Conservation (phyloP, 2,888 invertebrate species). For the Alloscopus bannaensis region DNA sequence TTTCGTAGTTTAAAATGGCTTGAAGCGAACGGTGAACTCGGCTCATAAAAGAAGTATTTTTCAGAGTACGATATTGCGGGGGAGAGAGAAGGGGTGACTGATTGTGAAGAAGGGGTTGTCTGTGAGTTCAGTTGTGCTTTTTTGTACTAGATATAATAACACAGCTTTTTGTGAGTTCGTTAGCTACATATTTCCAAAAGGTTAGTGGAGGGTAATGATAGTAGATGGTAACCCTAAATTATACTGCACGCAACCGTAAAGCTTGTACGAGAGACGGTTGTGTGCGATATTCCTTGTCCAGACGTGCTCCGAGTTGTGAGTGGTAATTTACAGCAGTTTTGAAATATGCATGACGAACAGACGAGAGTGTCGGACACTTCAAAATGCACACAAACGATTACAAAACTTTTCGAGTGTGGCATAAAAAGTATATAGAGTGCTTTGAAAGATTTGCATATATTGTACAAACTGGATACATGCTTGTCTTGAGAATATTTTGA, state of each 20-base stretch:
- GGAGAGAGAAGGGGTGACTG: no score
- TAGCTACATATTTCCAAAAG: no score
- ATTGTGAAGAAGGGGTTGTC: neutral
- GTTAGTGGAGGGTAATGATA: no score
- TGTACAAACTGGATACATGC: neutral
- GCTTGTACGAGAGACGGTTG: no score
- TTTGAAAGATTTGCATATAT: neutral
- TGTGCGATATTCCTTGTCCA: no score
- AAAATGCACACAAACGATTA: neutral
- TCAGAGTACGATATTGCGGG: neutral
- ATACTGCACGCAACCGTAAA: no score
- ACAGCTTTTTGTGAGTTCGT: no score
- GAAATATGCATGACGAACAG: neutral
- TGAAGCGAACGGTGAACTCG: no score
- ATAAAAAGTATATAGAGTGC: neutral
- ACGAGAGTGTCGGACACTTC: neutral
- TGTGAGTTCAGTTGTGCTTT: no score
- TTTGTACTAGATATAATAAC: no score
- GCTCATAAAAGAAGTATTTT: neutral
- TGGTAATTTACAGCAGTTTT: neutral
- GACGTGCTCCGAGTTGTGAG: no score
- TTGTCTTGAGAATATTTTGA: neutral
- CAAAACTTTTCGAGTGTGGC: neutral
- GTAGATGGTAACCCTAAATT: no score
- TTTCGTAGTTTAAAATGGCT: neutral